Conservation (phyloP, 1,140 invertebrate species). For the Steinernema feltiae region DNA sequence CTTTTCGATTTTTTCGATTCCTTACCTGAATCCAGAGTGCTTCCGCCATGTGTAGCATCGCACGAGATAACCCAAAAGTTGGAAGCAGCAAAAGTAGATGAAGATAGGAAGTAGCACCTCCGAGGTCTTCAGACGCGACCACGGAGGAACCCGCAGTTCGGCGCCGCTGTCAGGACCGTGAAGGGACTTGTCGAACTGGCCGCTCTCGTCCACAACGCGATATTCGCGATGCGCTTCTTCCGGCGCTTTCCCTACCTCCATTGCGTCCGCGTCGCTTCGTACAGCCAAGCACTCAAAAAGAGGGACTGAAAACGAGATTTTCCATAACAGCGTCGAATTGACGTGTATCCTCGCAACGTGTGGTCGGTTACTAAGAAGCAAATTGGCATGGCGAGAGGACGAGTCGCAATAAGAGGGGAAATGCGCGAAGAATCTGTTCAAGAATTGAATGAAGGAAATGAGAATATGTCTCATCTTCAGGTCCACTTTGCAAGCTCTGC, state of each 20-base stretch:
- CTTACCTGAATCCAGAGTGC: conserved; percentile 37
- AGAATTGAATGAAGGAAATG: neutral
- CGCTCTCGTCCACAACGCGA: too few relatives aligned
- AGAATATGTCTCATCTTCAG: too few relatives aligned
- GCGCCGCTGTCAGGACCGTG: conserved; percentile 15
- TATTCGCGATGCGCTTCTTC: too few relatives aligned
- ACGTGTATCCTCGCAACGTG: conserved; percentile 15
- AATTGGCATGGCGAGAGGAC: neutral
- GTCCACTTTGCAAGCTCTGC: too few relatives aligned
- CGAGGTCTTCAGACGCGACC: neutral
- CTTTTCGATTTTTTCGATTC: neutral
- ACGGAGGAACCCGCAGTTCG: conserved; percentile 30
- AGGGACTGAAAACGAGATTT: too few relatives aligned
- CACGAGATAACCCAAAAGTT: conserved; percentile 27
- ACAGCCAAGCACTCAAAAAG: neutral
- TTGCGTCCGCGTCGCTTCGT: neutral
- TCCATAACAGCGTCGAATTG: too few relatives aligned
- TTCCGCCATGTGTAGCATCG: conserved; percentile 21
- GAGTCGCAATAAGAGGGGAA: neutral
- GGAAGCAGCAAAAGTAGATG: conserved; percentile 33
- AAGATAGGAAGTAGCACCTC: conserved; percentile 30
- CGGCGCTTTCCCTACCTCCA: too few relatives aligned
- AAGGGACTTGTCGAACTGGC: too few relatives aligned
- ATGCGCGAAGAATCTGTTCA: neutral
- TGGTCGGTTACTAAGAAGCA: neutral